phyloP scores from a whole-genome alignment of 2,797 vertebrate species.

The Trichosurus vulpecula region DNA sequence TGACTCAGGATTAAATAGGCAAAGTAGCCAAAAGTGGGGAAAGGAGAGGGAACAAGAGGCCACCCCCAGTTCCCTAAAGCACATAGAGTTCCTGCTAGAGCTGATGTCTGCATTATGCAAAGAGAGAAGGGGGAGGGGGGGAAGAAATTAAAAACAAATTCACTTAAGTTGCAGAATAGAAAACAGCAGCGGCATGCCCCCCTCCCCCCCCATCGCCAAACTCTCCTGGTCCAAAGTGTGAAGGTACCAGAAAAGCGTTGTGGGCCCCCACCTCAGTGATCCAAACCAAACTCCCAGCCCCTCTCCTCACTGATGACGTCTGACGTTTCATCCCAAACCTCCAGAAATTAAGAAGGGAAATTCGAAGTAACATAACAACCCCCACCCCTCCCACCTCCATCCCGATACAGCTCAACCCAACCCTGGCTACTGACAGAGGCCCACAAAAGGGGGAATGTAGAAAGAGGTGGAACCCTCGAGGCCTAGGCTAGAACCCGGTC shows the following conservation, averaged over 20 bases:
- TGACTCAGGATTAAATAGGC: slow-evolving; percentile 66
- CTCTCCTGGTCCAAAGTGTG: slow-evolving; percentile 53
- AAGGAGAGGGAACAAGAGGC: background rate
- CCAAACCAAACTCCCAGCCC: slow-evolving; percentile 63
- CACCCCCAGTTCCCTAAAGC: slow-evolving; percentile 17
- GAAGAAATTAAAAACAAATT: slow-evolving; percentile 39
- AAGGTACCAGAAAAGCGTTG: slow-evolving; percentile 41
- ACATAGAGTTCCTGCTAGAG: slow-evolving; percentile 16
- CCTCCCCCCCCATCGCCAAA: slow-evolving; percentile 51
- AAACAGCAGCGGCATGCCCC: background rate
- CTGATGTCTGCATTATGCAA: slow-evolving; percentile 39
- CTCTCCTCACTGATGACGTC: slow-evolving; percentile 75
- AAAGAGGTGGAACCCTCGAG: slow-evolving; percentile 31
- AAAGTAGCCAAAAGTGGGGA: slow-evolving; percentile 46
- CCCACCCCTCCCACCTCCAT: background rate
- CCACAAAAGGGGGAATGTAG: slow-evolving; percentile 56
- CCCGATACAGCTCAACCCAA: slow-evolving; percentile 41
- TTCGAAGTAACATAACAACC: slow-evolving; percentile 69
- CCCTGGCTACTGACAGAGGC: slow-evolving; percentile 67
- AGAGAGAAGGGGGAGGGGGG: background rate
- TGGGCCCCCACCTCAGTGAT: slow-evolving; percentile 36
- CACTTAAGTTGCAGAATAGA: slow-evolving; percentile 1
- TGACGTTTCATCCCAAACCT: slow-evolving; percentile 72
- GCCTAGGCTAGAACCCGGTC: slow-evolving; percentile 30
- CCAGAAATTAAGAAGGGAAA: slow-evolving; percentile 76